phyloP scores from a whole-genome alignment of 2,888 invertebrate species.

The Ornithoptera priamus region DNA sequence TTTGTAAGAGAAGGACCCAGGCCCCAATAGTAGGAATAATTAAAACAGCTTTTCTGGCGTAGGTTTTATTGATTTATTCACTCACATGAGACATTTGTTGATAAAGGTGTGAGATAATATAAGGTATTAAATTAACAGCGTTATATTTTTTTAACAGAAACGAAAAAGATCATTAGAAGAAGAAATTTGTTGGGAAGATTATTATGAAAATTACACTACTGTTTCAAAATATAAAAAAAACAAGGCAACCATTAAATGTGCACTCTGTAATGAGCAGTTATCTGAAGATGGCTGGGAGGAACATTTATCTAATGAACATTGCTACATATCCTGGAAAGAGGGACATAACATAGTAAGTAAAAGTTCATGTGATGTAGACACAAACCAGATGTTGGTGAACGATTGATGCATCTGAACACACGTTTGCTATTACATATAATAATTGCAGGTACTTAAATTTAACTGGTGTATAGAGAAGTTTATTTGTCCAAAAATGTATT shows the following conservation, averaged over 20 bases:
- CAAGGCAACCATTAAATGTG: slow-evolving; percentile 42
- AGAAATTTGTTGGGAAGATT: slow-evolving; percentile 12
- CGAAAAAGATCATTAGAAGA: slow-evolving; percentile 6
- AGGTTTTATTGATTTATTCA: no score
- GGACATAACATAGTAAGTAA: slow-evolving; percentile 48
- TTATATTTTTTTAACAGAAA: neutral
- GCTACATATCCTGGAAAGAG: slow-evolving; percentile 47
- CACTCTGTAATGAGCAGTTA: slow-evolving; percentile 43
- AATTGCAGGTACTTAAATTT: no score
- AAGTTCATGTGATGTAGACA: neutral
- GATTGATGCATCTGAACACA: no score
- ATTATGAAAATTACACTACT: slow-evolving; percentile 1
- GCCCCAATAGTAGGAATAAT: no score
- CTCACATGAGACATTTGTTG: no score
- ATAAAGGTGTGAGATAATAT: neutral
- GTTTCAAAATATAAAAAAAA: slow-evolving; percentile 34
- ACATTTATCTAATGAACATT: slow-evolving; percentile 46
- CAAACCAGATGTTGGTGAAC: neutral
- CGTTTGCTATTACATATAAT: no score
- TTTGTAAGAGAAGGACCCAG: no score
- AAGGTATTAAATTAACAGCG: neutral
- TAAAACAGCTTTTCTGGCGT: no score
- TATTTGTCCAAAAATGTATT: no score
- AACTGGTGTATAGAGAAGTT: no score
- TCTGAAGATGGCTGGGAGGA: slow-evolving; percentile 45